Percentiles rank a stretch among this genome's conserved stretches.
These are phyloP conservation scores for Taenaris catops DNA, from an alignment of 2,888 invertebrate species.

Conservation along the genomic window DNA sequence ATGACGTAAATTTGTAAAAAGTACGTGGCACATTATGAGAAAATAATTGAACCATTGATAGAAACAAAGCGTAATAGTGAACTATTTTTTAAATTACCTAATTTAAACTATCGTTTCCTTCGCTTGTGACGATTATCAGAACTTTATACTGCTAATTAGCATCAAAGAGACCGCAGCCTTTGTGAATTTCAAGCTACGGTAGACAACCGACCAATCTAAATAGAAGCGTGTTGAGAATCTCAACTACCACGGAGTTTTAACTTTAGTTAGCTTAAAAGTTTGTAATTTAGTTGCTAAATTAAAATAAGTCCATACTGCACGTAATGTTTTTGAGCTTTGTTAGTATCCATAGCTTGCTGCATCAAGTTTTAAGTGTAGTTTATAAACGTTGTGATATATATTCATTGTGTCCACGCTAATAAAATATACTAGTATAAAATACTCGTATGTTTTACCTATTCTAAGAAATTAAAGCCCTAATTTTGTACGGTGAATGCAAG, in stretches of 20 bases:
- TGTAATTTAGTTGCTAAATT: conserved; percentile 56
- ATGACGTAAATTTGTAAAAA: too few species aligned
- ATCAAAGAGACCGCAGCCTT: conserved; percentile 73
- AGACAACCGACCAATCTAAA: conserved; percentile 60
- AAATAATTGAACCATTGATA: too few species aligned
- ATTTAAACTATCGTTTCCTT: conserved; percentile 7
- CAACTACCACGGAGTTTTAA: conserved; percentile 48
- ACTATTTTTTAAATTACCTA: conserved; percentile 2
- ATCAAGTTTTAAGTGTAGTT: conserved; percentile 53
- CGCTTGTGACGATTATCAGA: conserved; percentile 10
- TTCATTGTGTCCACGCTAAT: conserved; percentile 27
- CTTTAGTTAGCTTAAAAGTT: conserved; percentile 53
- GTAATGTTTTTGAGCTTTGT: conserved; percentile 56
- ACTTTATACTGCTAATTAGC: conserved; percentile 52
- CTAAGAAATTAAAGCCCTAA: too few species aligned
- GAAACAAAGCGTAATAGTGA: conserved; percentile 8
- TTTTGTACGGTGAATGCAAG: too few species aligned
- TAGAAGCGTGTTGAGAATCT: conserved; percentile 59
- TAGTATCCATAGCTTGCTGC: conserved; percentile 78
- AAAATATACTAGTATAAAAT: too few species aligned
- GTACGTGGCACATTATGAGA: too few species aligned
- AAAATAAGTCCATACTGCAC: conserved; percentile 48
- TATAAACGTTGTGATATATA: conserved; percentile 34
- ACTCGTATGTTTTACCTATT: too few species aligned
- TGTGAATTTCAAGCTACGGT: conserved; percentile 71